These are phyloP conservation scores for Pandemis heparana DNA, from an alignment of 2,888 invertebrate species.

Conservation along the genomic window DNA sequence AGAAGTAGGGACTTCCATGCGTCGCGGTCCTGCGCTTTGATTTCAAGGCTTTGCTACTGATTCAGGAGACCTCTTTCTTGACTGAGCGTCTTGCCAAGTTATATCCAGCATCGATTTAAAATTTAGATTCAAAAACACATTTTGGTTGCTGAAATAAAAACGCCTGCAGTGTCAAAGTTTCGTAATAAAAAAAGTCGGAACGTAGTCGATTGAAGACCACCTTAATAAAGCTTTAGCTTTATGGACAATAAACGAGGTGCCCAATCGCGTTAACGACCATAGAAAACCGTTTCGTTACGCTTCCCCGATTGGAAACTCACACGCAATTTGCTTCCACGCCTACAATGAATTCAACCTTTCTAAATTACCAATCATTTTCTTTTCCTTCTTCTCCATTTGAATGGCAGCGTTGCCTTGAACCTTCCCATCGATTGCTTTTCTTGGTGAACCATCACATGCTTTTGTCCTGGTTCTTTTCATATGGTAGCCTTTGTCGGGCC, in stretches of 20 bases:
- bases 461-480: conserved; percentile 47
- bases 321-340: conserved; percentile 27
- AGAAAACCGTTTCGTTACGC: conserved; percentile 35
- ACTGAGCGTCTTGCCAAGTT: too few species aligned
- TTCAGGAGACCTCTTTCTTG: too few species aligned
- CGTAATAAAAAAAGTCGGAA: conserved; percentile 8
- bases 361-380: conserved; percentile 44
- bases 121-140: too few species aligned
- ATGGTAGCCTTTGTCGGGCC: conserved; percentile 23
- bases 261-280: conserved; percentile 36
- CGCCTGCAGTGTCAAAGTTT: neutral
- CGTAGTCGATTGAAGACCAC: conserved; percentile 18
- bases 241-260: conserved; percentile 31
- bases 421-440: conserved; percentile 56
- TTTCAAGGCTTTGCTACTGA: too few species aligned
- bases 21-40: too few species aligned
- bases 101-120: too few species aligned
- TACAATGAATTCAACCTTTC: conserved; percentile 45
- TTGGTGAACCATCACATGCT: conserved; percentile 41
- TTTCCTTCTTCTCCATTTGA: conserved; percentile 47
- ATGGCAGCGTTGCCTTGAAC: conserved; percentile 53
- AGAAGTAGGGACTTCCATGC: too few species aligned
- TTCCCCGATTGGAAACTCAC: conserved; percentile 36
- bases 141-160: neutral
- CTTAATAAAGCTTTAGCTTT: conserved; percentile 18